Base-by-base conservation (phyloP, 2,888 invertebrate genomes). In the Hyposoter dolosus region DNA sequence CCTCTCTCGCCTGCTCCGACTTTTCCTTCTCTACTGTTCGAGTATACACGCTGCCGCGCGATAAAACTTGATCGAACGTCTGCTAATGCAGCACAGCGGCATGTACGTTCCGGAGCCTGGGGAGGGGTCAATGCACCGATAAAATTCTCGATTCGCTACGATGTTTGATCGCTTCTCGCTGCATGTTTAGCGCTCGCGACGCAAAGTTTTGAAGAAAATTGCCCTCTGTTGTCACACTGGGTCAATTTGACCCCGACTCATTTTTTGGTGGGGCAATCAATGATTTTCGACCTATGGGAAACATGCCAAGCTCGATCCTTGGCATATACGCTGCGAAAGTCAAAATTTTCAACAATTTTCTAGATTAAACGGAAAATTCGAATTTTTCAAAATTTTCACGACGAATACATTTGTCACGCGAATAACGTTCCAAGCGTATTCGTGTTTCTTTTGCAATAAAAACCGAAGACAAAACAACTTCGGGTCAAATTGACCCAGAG, bases 41-140 rank as follows among this genome's bases (percentile, higher is more conserved):
- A 19, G 6, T 7, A 53, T 53, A 19, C 53, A 32, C 32, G 50
- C 5, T 40, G 3, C 71, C n/a, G n/a, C n/a, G n/a, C 9, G 79
- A 82, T 72, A 84, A 84, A 88, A 82, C 88, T 86, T 88, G 86
- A 89, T 84, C 86, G 72, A 82, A 87, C 84, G 85, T 86, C 56
- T 72, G 72, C 40, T 60, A 53, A 76, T 40, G 40, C 40, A 40
- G 40, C 72, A 60, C 45, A 9, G 3, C 9, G 1, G 56, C 12
- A 23, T 40, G 15, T 63, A 23, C 7, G n/a, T 17, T 10, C 6
- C 76, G 47, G 45, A n/a, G 43, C 66, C 47, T 19, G 81, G 65
- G 56, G 68, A 56, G 50, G 90, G 90, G 90, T 90, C 91, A 90
- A 91, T 88, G 90, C 85, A 89, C 91, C 89, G 90, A 90, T 90